Evolutionary conservation across 2,797 vertebrate species (phyloP), one percentile per base, ranked within the genome.

Genomic region (Picus viridis): DNA sequence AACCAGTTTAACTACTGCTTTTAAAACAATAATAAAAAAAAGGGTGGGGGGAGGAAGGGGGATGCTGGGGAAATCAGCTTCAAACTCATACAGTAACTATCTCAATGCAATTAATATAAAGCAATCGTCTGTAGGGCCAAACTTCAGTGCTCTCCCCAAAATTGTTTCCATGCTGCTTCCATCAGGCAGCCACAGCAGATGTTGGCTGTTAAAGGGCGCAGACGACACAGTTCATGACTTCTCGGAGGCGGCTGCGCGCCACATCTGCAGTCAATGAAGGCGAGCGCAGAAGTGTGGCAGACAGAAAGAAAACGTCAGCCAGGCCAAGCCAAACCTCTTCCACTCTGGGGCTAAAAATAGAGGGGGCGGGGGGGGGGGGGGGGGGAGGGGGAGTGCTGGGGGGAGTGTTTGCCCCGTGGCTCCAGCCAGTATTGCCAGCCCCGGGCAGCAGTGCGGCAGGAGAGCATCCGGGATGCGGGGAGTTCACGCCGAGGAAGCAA

Each of bases 161-260:
- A 97, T 86, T 49, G 95, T 95, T 98, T 98, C 97, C 97, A 97
- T 96, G 98, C 97, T 75, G 97, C 97, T 97, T 86, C 97, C 97
- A 97, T 92, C 97, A 97, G 98, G 96, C 94, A 94, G 98, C 97
- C 92, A 94, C 95, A 94, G 97, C 98, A 99, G 98, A 98, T 99
- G 98, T 97, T 97, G 98, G 97, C 97, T 98, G 98, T 97, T 98
- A 98, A 95, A 97, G 95, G 94, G 94, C 96, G 92, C 98, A 98
- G 98, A 98, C 97, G 97, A 98, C 97, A 97, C 98, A 98, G 98
- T 98, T 98, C 98, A 98, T 92, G 98, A 98, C 98, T 98, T 98
- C 95, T 97, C 92, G 87, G 96, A 95, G 97, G 98, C 95, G 96
- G 97, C 97, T 93, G 97, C 79, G 83, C 90, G 86, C 97, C 98